Evolutionary conservation across 2,888 invertebrate genomes (phyloP), one percentile per base, ranked within the genome.

Genomic region (Ichneumon xanthorius): DNA sequence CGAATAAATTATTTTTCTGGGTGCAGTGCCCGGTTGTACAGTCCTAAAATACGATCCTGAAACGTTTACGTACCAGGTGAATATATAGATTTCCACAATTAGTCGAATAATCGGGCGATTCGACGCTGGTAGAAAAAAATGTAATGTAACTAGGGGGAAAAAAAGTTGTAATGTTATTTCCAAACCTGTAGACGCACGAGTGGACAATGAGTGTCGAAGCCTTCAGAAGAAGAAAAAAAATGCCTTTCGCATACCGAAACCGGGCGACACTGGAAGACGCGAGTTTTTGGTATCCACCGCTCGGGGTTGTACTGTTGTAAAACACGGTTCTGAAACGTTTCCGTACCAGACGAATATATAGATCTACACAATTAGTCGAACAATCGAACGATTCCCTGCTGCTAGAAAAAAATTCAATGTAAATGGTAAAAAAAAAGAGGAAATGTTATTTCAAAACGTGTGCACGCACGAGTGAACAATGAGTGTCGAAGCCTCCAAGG

Each of bases 241-340:
- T 86, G 86, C 83, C 90, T 91, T 91, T 91, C 92, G 92, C 90
- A 91, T 91, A 89, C 91, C 92, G 91, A 91, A 92, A 91, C 26
- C 26, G 26, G 26, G 26, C 26, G 26, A 26, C 26, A 26, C 92
- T 92, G 89, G 89, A 90, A 91, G 92, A 91, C 89, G 90, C 89
- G 86, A 55, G 80, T 79, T 82, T 85, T 78, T 82, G 78, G 82
- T 82, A 50, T 77, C 70, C 65, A 48, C 84, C 7, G 63, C 78
- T 73, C 63, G 30, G 9, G 37, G 1, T 9, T 9, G 37, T 82
- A 70, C 75, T 65, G 70, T 37, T 65, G 73, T 37, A 75, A 73
- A 73, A 61, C 16, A 58, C 58, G 58, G 11, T 58, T 11, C 22
- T 26, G 19, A 11, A 22, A 26, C 55, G 55, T 58, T 58, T 22